Evolutionary conservation across 2,797 vertebrate genomes (phyloP), one percentile per base, ranked within the genome.

Genomic region (Anas capensis): DNA sequence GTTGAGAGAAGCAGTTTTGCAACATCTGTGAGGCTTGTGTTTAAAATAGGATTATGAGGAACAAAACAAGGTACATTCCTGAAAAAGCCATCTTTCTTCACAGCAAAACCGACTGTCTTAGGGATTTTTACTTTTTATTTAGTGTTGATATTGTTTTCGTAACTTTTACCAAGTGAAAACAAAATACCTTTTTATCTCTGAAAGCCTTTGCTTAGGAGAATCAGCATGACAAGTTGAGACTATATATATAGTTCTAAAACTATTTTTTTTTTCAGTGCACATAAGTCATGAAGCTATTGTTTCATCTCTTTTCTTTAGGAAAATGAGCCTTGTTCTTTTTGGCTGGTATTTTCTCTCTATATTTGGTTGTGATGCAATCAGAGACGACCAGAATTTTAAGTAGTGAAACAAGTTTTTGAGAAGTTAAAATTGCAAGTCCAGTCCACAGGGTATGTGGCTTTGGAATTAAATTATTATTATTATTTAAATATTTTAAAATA

Each of bases 311-410:
- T 82, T 56, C n/a, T 80, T 66, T 82, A 77, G 58, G 56, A 86
- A 91, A 79, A 79, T 0, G 0, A 68, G 12, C n/a, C 53, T 62
- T 75, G 4, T 71, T 92, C 53, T 49, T 86, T 71, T 76, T 48
- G 54, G 15, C 33, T 65, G 48, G 17, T 82, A 29, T 83, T 90
- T 90, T 57, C 31, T 49, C 17, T 79, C 8, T 90, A 1, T 82
- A n/a, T 82, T 92, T 93, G 36, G 34, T 70, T 90, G 42, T 58
- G 78, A 94, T 76, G 54, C 70, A 62, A 31, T 91, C 78, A 82
- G 73, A 82, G 70, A 84, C 79, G 44, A 92, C 66, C 64, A 69
- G 83, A 92, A 90, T 82, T 76, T 38, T 79, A 82, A 88, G 81
- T 42, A 93, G 58, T 49, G 34, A 75, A 83, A 34, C 60, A 57